Evolutionary conservation across 2,888 invertebrate species (phyloP), one percentile per base, ranked within the genome.

Genomic region (Liodrosophila aerea): DNA sequence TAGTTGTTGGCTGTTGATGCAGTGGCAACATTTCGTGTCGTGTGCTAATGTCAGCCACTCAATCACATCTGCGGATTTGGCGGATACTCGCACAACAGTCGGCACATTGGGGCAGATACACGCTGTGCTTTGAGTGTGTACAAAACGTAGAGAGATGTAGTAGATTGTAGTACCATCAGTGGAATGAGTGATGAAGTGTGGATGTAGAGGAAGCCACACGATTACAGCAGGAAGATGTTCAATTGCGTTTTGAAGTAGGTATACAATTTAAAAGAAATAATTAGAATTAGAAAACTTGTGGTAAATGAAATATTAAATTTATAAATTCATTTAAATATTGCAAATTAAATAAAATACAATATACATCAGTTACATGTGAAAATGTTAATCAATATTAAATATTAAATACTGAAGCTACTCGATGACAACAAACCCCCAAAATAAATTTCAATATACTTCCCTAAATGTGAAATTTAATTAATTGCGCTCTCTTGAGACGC

Each of bases 41-140:
- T 51, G 64, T 46, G 80, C 61, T 52, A 78, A 72, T 78, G 80
- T 62, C 69, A 65, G 73, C 31, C 59, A 64, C 69, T 83, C 80
- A 64, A 76, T 78, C 76, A 80, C 53, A 22, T 4, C 36, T 52
- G 51, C 46, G 59, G 39, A 52, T 47, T 65, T 22, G 31, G 12
- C 37, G 50, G 57, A 57, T 59, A 53, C 39, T n/a, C 5, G 27
- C 27, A 22, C 41, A 41, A 27, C 41, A 27, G 39, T 22, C 12
- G 27, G 22, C 15, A 9, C 30, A 13, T 12, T 40, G 49, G 41
- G 29, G 13, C 50, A 33, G 47, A 67, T 68, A 50, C 30, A 7
- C 39, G 43, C n/a, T 15, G 22, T 52, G 22, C 12, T 31, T n/a
- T 34, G 13, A 47, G 31, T 15, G 22, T n/a, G n/a, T n/a, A n/a